These are phyloP conservation scores for Henricia sp. DNA, from an alignment of 53 echinoderm and acorn worm genomes.

Conservation along the genomic window DNA sequence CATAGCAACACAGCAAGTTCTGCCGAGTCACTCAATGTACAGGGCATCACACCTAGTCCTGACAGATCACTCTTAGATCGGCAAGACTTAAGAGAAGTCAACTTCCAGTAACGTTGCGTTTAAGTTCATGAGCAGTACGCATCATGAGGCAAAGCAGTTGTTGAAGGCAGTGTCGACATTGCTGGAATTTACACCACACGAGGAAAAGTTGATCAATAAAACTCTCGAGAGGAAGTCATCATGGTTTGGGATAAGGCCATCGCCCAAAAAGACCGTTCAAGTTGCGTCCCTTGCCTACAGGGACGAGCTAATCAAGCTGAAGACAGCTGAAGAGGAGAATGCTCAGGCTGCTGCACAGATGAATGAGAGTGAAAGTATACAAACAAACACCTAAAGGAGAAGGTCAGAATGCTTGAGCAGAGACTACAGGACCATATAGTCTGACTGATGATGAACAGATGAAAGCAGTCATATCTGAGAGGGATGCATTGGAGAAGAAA, in stretches of 20 bases:
- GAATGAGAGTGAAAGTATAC: constrained; percentile 70
- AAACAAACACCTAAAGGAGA: constrained; percentile 80
- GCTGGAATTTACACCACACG: constrained; percentile 89
- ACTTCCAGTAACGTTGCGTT: constrained; percentile 99
- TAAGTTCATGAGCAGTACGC: constrained; percentile 92
- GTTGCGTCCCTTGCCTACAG: constrained; percentile 52
- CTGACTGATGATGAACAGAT: constrained; percentile 91
- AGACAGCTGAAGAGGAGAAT: constrained; percentile 43
- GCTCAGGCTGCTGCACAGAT: constrained; percentile 32
- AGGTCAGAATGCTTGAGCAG: constrained; percentile 87
- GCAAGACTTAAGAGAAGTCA: constrained; percentile 81
- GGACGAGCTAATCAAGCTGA: constrained; percentile 59
- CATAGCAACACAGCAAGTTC: neutral
- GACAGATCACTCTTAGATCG: constrained; percentile 4
- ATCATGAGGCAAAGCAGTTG: constrained; percentile 92
- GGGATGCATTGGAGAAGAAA: constrained; percentile 83
- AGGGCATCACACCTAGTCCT: constrained; percentile 4
- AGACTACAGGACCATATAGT: constrained; percentile 85
- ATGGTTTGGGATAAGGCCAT: constrained; percentile 81
- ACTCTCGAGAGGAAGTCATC: constrained; percentile 95
- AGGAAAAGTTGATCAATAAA: constrained; percentile 79
- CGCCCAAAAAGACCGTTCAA: constrained; percentile 69
- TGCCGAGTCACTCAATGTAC: neutral
- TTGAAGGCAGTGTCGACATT: constrained; percentile 94
- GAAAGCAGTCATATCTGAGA: constrained; percentile 85